Evolutionary conservation across 1,140 invertebrate species (phyloP).

Genomic region (Rhyacophila brunnea): DNA sequence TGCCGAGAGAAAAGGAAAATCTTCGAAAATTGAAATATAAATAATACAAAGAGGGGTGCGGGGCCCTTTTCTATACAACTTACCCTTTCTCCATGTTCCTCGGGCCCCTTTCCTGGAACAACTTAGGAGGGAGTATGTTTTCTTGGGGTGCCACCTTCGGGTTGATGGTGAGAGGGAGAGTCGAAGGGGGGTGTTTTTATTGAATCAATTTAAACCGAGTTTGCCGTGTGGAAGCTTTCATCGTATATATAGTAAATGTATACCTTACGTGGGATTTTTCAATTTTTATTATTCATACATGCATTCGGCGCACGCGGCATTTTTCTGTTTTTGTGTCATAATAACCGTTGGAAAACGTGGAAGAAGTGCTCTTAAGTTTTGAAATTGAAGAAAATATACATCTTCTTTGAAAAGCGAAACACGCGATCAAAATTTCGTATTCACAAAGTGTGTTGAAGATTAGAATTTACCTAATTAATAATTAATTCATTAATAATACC

Average conservation of each 20-base stretch:
- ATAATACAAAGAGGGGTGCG: constrained; percentile 26
- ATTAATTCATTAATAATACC: too few relatives aligned
- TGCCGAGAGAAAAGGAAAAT: constrained; percentile 18
- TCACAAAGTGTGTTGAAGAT: too few relatives aligned
- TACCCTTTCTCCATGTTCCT: background rate
- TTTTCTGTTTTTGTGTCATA: too few relatives aligned
- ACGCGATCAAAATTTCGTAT: too few relatives aligned
- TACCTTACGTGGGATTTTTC: constrained; percentile 26
- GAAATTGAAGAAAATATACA: too few relatives aligned
- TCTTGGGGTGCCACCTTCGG: too few relatives aligned
- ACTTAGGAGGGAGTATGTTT: too few relatives aligned
- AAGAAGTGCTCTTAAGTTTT: background rate
- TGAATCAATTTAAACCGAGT: constrained; percentile 32
- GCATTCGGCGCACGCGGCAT: constrained; percentile 2
- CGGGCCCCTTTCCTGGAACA: too few relatives aligned
- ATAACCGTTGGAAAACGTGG: background rate
- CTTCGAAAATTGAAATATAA: constrained; percentile 36
- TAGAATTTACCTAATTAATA: too few relatives aligned
- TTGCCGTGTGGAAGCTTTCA: constrained; percentile 18
- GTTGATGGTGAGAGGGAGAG: constrained; percentile 4
- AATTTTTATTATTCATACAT: constrained; percentile 30
- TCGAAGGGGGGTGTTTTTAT: constrained; percentile 27
- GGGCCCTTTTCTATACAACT: background rate
- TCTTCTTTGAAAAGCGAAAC: too few relatives aligned
- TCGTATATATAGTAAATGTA: constrained; percentile 17